Base-by-base conservation (phyloP, 2,888 invertebrate genomes). In the Drosophila neonasuta region DNA sequence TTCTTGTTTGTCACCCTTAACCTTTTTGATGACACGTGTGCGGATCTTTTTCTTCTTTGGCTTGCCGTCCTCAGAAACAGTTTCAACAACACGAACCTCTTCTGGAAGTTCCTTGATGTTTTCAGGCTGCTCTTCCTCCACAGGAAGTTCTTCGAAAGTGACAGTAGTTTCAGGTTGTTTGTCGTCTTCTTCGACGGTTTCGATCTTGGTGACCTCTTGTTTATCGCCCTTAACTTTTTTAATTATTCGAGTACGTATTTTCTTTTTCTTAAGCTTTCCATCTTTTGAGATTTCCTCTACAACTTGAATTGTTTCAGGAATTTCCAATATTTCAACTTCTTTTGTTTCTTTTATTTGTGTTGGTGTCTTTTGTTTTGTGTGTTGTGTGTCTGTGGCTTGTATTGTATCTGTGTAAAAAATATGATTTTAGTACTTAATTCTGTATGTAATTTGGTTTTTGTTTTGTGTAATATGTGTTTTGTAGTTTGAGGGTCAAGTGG, bases 291-390 rank as follows among this genome's bases (percentile, higher is more conserved):
- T 49, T 62, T 72, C 58, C 56, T 81, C 79, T 41, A 66, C 9
- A n/a, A 68, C 50, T 49, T 60, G 62, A 30, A 80, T 45, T 10
- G 46, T 64, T 71, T 86, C 85, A 29, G 82, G 82, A 6, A 51
- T 46, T 62, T 82, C 81, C 74, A 41, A 50, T 55, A 74, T 58
- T 29, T 71, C 59, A 66, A 68, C 81, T 64, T 76, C 72, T 6
- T 60, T 48, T 66, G 48, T 73, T 69, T 79, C 79, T 63, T 78
- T 68, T 50, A 45, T 88, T 88, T 62, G 86, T 88, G 58, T 91
- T 88, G 68, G 89, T 89, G 86, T 86, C 46, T 87, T 90, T 90
- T 89, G 91, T 90, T 83, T 89, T 73, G 89, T 90, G 86, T 92
- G 90, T 88, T 88, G 86, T 79, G 78, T 89, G 91, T 87, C 90